These are phyloP conservation scores for Drosophila ohnishii DNA, from an alignment of 1,140 invertebrate genomes.

Conservation along the genomic window DNA sequence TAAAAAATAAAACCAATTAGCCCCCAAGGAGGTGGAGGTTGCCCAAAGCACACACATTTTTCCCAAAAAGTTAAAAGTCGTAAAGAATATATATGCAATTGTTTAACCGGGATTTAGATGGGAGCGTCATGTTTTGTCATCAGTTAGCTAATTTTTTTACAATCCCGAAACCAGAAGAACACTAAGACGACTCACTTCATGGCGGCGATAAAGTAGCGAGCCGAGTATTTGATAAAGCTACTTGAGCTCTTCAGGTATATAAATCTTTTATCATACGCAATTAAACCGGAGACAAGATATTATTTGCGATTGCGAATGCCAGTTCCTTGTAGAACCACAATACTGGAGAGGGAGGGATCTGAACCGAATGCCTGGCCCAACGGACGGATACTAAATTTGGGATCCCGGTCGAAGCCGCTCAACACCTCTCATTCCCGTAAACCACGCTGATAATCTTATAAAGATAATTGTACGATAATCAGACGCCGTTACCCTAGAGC, in stretches of 20 bases:
- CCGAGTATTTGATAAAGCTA: constrained; percentile 64
- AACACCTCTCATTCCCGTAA: constrained; percentile 32
- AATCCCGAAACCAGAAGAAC: constrained; percentile 24
- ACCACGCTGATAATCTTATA: constrained; percentile 40
- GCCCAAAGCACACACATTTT: not conserved
- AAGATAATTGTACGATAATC: constrained; percentile 50
- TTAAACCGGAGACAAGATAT: constrained; percentile 34
- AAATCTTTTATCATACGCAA: constrained; percentile 68
- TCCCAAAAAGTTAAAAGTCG: constrained; percentile 3
- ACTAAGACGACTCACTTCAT: constrained; percentile 62
- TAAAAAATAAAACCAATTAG: constrained; percentile 13
- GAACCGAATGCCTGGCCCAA: constrained; percentile 43
- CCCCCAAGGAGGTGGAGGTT: constrained; percentile 11
- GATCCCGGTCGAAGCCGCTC: constrained; percentile 45
- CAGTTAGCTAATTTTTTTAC: constrained; percentile 57
- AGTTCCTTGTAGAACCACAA: not conserved
- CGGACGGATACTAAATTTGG: constrained; percentile 60
- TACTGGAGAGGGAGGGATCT: not conserved
- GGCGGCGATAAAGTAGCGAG: constrained; percentile 36
- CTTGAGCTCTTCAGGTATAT: constrained; percentile 32
- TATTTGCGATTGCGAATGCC: constrained; percentile 9
- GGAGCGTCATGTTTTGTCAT: constrained; percentile 19
- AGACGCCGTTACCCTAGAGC: not conserved
- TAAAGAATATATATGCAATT: constrained; percentile 6
- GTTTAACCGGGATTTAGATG: not conserved